Evolutionary conservation across 2,797 vertebrate species (phyloP).

Genomic region (Anisognathus igniventris): DNA sequence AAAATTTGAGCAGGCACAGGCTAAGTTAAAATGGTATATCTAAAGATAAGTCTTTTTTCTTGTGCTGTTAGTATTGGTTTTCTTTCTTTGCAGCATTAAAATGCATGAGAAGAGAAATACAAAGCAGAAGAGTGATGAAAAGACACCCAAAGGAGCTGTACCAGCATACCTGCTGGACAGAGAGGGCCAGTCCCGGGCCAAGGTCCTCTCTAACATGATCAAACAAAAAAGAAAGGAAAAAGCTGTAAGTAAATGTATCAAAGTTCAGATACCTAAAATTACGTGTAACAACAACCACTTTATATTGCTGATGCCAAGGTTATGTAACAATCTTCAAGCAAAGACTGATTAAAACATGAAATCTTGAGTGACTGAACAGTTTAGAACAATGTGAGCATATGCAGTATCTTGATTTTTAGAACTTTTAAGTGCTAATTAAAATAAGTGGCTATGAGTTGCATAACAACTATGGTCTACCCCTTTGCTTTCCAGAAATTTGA

Average conservation of each 20-base stretch:
- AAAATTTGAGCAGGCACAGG: neutral
- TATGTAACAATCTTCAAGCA: neutral
- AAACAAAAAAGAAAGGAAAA: conserved; percentile 99
- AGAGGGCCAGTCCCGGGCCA: conserved; percentile 92
- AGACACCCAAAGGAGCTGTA: conserved; percentile 94
- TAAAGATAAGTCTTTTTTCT: neutral
- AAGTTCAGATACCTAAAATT: neutral
- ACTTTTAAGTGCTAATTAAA: neutral
- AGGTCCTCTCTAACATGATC: conserved; percentile 99
- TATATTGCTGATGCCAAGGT: neutral
- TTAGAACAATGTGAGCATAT: neutral
- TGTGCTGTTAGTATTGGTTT: neutral
- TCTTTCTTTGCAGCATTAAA: conserved; percentile 83
- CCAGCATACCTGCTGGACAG: conserved; percentile 94
- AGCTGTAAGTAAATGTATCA: conserved; percentile 82
- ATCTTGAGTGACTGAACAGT: neutral
- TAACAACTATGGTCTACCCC: neutral
- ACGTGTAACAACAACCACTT: accelerated
- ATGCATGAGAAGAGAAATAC: conserved; percentile 97
- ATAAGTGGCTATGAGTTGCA: neutral
- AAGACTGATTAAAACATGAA: neutral
- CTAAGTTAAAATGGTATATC: neutral
- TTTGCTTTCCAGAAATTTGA: neutral
- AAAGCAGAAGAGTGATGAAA: conserved; percentile 94
- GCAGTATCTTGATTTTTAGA: neutral